phyloP scores from a whole-genome alignment of 2,888 invertebrate genomes.

The Sphaeridia pumilis region DNA sequence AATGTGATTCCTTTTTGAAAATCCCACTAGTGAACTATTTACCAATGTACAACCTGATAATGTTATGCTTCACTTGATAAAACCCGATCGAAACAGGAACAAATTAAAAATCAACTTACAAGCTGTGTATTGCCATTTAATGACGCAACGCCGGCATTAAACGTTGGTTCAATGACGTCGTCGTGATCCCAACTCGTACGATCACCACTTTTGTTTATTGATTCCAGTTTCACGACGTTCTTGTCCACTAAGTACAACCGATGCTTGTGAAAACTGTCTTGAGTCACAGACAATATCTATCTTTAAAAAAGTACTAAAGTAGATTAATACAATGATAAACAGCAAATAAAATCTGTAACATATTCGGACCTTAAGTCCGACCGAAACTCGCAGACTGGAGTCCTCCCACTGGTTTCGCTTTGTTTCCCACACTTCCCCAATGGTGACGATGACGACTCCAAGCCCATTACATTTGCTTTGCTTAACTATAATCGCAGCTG shows the following conservation, averaged over 20 bases:
- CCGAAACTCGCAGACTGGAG: too few relatives aligned
- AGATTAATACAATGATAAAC: too few relatives aligned
- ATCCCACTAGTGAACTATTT: neutral
- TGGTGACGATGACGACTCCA: too few relatives aligned
- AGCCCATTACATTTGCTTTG: too few relatives aligned
- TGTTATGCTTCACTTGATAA: neutral
- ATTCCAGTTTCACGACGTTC: neutral
- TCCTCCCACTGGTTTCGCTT: too few relatives aligned
- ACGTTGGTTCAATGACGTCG: constrained; percentile 15
- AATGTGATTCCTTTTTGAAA: constrained; percentile 11
- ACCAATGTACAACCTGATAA: neutral
- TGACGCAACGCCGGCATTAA: constrained; percentile 21
- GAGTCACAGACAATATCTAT: constrained; percentile 65
- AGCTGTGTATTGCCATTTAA: constrained; percentile 27
- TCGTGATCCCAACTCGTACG: constrained; percentile 7
- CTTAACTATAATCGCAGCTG: too few relatives aligned
- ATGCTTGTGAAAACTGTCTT: constrained; percentile 67
- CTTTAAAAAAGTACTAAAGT: too few relatives aligned
- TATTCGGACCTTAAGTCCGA: too few relatives aligned
- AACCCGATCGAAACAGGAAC: too few relatives aligned
- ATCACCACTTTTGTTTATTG: neutral
- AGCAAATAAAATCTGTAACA: too few relatives aligned
- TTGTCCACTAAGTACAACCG: constrained; percentile 5
- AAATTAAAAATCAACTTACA: constrained; percentile 14
- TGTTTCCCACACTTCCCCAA: too few relatives aligned